Evolutionary conservation across 2,113 vertebrate species (phyloP), one percentile per base, ranked within the genome.

Genomic region (Onychostruthus taczanowskii): DNA sequence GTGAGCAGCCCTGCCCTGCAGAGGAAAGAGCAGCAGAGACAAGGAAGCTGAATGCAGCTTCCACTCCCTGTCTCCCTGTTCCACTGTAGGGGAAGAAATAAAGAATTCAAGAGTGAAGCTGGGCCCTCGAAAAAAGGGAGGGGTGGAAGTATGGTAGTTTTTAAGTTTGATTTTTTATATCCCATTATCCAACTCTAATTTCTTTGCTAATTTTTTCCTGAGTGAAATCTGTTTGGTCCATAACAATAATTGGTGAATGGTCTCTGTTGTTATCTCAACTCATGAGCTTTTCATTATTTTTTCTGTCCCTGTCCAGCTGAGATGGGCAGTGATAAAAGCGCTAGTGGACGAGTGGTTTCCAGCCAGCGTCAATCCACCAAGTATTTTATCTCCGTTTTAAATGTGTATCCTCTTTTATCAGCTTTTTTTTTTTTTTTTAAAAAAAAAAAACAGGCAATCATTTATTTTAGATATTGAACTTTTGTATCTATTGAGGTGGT

Each of bases 371-470:
- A 72, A 58, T 23, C 8, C n/a, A 66, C 12, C 14, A 47, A 33
- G 9, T 26, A 14, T n/a, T 76, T 31, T 41, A 64, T 9, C 6
- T 55, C 66, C 44, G 5, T 22, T 73, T 69, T 37, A 69, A 84
- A 62, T 16, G 6, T 2, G 70, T 20, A 64, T 63, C 8, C 19
- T 73, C 4, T 59, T 68, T 55, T 43, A 30, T 9, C n/a, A 72
- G 17, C 3, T 62, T 17, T 35, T 24, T 41, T 7, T 59, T 23
- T 39, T 28, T 64, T 33, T 37, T 37, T 53, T 27, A 0, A 4
- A 33, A 33, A 23, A 0, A 4, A 33, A 33, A 23, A 46, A 4
- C 4, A 47, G 6, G 2, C 14, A 59, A 50, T 50, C 0, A 50
- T 50, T 37, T 22, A 21, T 59, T 76, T 50, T 68, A 59, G 33